These are phyloP conservation scores for Sebastes vulpes DNA, from an alignment of 2,797 vertebrate species.

Conservation along the genomic window DNA sequence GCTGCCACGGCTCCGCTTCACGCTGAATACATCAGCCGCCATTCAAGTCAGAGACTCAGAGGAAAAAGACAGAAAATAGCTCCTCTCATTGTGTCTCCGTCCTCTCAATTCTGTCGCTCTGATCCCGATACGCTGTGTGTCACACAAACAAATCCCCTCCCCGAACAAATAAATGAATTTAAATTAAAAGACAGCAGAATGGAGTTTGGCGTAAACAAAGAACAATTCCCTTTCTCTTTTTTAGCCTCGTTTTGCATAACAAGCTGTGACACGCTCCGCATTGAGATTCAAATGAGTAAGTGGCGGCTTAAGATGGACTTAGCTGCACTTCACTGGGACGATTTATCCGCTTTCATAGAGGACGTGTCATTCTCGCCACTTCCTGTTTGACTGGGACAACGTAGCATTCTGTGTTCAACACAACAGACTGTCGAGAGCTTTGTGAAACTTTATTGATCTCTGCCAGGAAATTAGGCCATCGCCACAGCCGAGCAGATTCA, in stretches of 20 bases:
- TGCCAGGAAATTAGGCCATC: constrained; percentile 49
- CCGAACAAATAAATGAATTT: constrained; percentile 47
- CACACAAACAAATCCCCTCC: constrained; percentile 51
- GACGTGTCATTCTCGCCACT: constrained; percentile 35
- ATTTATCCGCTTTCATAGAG: constrained; percentile 58
- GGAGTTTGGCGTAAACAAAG: constrained; percentile 66
- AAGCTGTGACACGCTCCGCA: constrained; percentile 70
- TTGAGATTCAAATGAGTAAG: constrained; percentile 81
- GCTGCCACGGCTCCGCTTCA: constrained; percentile 52
- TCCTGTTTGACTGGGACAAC: constrained; percentile 29
- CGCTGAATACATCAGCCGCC: constrained; percentile 44
- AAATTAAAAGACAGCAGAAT: constrained; percentile 59
- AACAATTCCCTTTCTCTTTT: constrained; percentile 38
- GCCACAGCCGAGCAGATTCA: constrained; percentile 1
- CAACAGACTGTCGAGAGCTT: constrained; percentile 6
- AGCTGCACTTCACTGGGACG: constrained; percentile 74
- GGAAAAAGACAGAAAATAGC: constrained; percentile 56
- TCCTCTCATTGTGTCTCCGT: constrained; percentile 65
- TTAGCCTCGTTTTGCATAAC: constrained; percentile 61
- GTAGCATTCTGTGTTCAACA: not conserved
- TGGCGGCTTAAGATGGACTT: constrained; percentile 58
- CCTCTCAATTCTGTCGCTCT: constrained; percentile 46
- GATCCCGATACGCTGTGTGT: constrained; percentile 60
- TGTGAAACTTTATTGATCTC: constrained; percentile 63
- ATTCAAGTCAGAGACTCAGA: constrained; percentile 60